A percentile compares a stretch with the other conserved stretches of the same genome.
These are phyloP conservation scores for Palythoa grandis DNA, from an alignment of 92 coral and sea anemone species.

Conservation along the genomic window DNA sequence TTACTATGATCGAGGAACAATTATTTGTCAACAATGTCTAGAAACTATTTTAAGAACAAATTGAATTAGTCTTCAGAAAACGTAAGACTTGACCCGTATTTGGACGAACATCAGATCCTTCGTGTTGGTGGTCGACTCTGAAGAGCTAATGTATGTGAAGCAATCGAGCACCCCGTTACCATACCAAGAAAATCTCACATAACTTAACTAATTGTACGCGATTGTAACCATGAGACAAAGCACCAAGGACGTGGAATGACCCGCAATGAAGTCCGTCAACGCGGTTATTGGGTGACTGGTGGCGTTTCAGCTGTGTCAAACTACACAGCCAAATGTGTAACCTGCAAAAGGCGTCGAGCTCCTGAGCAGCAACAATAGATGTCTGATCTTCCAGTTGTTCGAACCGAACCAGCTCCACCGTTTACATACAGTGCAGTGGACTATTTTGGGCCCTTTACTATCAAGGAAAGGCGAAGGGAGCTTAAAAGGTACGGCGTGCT, in stretches of 20 bases:
- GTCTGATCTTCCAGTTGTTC: conserved; percentile 46
- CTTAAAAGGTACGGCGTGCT: conserved; percentile 53
- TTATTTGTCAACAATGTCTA: too few relatives aligned
- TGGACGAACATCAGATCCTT: too few relatives aligned
- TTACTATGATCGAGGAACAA: too few relatives aligned
- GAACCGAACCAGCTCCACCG: conserved; percentile 57
- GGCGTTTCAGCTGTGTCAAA: conserved; percentile 42
- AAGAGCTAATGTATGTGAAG: too few relatives aligned
- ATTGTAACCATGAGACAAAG: conserved; percentile 37
- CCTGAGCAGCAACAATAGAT: conserved; percentile 48
- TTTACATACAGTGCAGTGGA: too few relatives aligned
- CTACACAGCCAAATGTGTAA: conserved; percentile 32
- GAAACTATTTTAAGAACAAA: too few relatives aligned
- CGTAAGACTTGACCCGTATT: too few relatives aligned
- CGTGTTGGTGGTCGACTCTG: too few relatives aligned
- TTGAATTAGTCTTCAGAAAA: too few relatives aligned
- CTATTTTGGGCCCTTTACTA: conserved; percentile 49
- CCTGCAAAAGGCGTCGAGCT: conserved; percentile 44
- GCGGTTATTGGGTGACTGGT: conserved; percentile 63
- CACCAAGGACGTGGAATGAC: conserved; percentile 73
- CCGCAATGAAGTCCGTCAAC: conserved; percentile 57
- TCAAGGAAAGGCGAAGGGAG: conserved; percentile 54
- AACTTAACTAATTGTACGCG: too few relatives aligned
- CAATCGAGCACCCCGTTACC: too few relatives aligned
- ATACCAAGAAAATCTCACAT: too few relatives aligned